Percentiles rank a stretch among this genome's conserved stretches.
These are phyloP conservation scores for Tachystola acroxantha DNA, from an alignment of 2,888 invertebrate species.

Conservation along the genomic window DNA sequence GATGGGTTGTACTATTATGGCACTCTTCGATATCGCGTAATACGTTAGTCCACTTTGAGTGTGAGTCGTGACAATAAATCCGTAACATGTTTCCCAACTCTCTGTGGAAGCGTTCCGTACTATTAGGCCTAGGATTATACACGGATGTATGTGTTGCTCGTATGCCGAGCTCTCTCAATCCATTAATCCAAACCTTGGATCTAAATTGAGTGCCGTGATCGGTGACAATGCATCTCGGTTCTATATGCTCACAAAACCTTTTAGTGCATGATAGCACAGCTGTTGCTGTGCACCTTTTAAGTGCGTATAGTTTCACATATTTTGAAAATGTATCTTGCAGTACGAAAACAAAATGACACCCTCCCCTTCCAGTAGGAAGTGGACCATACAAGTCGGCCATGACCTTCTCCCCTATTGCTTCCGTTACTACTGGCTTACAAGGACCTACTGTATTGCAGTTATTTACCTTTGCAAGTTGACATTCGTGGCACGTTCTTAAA, in stretches of 20 bases:
- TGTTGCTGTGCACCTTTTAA: background rate
- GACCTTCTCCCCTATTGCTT: slow-evolving; percentile 9
- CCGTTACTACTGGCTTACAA: slow-evolving; percentile 3
- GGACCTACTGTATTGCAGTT: slow-evolving; percentile 8
- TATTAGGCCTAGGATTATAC: no score
- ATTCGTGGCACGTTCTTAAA: slow-evolving; percentile 8
- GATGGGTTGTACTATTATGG: no score
- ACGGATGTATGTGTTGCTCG: no score
- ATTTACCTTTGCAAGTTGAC: slow-evolving; percentile 9
- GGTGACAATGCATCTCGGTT: background rate
- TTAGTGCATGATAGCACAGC: background rate
- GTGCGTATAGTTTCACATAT: background rate
- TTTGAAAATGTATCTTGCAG: background rate
- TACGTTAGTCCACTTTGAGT: no score
- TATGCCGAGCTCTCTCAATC: no score
- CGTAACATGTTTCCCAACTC: no score
- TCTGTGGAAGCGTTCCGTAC: no score
- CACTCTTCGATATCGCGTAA: no score
- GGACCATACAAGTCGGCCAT: slow-evolving; percentile 1
- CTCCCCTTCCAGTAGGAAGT: slow-evolving; percentile 7
- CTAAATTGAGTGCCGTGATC: background rate
- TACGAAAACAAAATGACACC: slow-evolving; percentile 5
- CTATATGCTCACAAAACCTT: background rate
- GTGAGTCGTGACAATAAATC: no score
- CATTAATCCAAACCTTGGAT: no score